Evolutionary conservation across 1,140 invertebrate genomes (phyloP).

Genomic region (Bathynomus jamesi): DNA sequence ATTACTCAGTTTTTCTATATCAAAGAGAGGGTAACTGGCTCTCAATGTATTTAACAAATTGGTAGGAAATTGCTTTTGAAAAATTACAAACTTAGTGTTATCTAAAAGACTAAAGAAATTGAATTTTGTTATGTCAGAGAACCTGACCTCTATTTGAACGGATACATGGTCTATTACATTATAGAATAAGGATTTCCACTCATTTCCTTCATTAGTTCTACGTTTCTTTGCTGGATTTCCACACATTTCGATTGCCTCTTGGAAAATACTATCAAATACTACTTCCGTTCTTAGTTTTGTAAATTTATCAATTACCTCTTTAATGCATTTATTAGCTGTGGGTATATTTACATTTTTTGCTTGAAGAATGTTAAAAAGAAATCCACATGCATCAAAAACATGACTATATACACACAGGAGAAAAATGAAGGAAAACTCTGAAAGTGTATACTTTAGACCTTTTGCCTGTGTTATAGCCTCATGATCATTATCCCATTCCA

Average conservation of each 20-base stretch:
- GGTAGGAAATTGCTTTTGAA: background rate
- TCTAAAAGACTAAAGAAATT: background rate
- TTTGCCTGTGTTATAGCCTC: background rate
- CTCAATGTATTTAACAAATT: background rate
- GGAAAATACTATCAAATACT: background rate
- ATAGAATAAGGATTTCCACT: background rate
- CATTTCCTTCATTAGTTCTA: background rate
- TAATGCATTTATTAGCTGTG: background rate
- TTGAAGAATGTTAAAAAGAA: background rate
- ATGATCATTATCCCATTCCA: background rate
- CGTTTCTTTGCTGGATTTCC: background rate
- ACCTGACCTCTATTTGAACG: background rate
- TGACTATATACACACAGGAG: background rate
- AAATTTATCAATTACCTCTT: background rate
- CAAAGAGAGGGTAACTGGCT: background rate
- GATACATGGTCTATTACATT: background rate
- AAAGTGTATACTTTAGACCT: background rate
- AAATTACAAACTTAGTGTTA: background rate
- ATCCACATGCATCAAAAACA: background rate
- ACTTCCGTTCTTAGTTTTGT: background rate
- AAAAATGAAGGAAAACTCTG: background rate
- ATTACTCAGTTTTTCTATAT: background rate
- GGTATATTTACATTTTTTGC: background rate
- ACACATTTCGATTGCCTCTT: background rate
- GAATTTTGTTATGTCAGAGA: background rate